Percentiles rank a stretch among this genome's conserved stretches.
These are phyloP conservation scores for Mirza zaza DNA, from an alignment of 2,113 vertebrate genomes.

Conservation along the genomic window DNA sequence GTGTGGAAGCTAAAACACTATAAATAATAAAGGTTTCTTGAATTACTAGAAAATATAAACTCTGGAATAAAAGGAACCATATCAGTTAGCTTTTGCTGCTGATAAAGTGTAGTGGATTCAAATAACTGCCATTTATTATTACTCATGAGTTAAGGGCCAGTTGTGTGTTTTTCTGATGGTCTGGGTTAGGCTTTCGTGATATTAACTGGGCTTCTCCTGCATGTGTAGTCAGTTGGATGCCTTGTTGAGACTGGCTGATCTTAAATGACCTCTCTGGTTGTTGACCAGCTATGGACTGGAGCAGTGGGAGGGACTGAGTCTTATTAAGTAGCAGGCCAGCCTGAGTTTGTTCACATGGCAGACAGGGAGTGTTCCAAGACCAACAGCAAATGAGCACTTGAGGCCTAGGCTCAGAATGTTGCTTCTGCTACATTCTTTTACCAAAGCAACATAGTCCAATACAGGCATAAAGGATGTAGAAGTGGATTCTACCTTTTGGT, in stretches of 20 bases:
- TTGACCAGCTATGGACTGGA: not conserved
- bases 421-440: not conserved
- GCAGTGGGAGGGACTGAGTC: not conserved
- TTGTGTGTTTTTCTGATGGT: not conserved
- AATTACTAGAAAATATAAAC: not conserved
- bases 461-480: not conserved
- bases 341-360: not conserved
- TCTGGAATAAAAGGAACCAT: not conserved
- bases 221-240: not conserved
- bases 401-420: not conserved
- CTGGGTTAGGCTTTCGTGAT: not conserved
- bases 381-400: not conserved
- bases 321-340: not conserved
- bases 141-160: not conserved
- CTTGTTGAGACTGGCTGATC: not conserved
- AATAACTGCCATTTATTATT: not conserved
- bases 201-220: not conserved
- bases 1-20: not conserved
- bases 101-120: not conserved
- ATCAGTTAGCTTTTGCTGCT: not conserved
- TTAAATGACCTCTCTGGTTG: not conserved
- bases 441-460: not conserved
- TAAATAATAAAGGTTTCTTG: not conserved
- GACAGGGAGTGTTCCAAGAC: not conserved
- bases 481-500: not conserved